A percentile compares a stretch with the other conserved stretches of the same genome.
These are phyloP conservation scores for Ivindomyrus marchei DNA, from an alignment of 2,113 vertebrate species.

Conservation along the genomic window DNA sequence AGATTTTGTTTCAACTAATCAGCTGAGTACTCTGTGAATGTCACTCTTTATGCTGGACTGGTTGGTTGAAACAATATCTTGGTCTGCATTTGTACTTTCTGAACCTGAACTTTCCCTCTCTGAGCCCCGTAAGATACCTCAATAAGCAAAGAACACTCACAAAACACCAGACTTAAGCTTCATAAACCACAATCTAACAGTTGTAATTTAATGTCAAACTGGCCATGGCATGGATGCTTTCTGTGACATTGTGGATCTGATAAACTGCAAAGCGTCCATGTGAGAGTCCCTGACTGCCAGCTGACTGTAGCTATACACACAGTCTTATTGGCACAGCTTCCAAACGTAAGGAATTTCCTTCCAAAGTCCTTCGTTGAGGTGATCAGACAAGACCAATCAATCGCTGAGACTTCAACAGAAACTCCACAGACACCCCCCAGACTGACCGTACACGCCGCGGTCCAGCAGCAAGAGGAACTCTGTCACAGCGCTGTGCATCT, in stretches of 20 bases:
- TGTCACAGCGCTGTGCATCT: constrained; percentile 74
- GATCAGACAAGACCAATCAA: not conserved
- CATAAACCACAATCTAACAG: not conserved
- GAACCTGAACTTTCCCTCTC: not conserved
- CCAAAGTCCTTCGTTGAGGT: not conserved
- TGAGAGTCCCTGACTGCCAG: too few relatives aligned
- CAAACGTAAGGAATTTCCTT: not conserved
- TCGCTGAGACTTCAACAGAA: not conserved
- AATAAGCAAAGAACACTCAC: not conserved
- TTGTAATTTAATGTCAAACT: not conserved
- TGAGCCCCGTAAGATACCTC: not conserved
- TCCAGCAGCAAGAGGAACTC: constrained; percentile 77
- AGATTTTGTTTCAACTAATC: not conserved
- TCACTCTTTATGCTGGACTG: not conserved
- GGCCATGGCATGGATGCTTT: not conserved
- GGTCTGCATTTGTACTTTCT: not conserved
- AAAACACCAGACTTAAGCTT: not conserved
- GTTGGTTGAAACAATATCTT: not conserved
- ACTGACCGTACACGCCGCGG: constrained; percentile 72
- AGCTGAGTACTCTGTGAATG: not conserved
- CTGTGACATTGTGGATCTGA: not conserved
- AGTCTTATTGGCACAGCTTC: not conserved
- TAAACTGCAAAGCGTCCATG: not conserved
- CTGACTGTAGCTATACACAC: not conserved
- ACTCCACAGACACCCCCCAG: not conserved